Evolutionary conservation across 2,888 invertebrate genomes (phyloP).

Genomic region (Nomada goodeniana): DNA sequence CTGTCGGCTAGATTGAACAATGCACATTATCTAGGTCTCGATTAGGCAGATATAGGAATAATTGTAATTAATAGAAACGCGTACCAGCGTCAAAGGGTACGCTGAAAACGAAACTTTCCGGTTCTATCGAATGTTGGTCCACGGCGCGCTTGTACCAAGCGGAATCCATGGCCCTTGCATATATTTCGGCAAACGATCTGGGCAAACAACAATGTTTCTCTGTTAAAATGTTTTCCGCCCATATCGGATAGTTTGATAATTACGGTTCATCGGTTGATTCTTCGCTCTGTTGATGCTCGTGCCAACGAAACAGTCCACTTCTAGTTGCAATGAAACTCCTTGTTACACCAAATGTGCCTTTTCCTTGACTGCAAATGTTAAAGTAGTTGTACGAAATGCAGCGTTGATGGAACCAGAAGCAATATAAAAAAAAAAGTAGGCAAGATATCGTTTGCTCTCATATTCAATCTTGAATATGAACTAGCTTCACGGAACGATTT

Average conservation of each 20-base stretch:
- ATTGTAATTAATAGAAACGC: constrained; percentile 14
- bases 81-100: constrained; percentile 91
- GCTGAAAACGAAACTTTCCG: constrained; percentile 96
- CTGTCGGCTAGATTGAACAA: constrained; percentile 81
- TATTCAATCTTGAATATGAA: constrained; percentile 7
- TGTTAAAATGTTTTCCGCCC: no score
- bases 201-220: background rate
- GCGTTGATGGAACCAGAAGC: background rate
- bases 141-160: constrained; percentile 96
- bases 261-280: constrained; percentile 89
- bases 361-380: constrained; percentile 91
- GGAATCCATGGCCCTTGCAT: constrained; percentile 93
- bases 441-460: background rate
- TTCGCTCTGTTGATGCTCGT: constrained; percentile 88
- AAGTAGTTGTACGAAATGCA: constrained; percentile 12
- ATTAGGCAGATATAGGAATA: background rate
- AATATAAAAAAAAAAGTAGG: background rate
- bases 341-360: constrained; percentile 93
- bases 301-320: constrained; percentile 95
- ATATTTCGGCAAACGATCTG: constrained; percentile 93
- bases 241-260: constrained; percentile 77
- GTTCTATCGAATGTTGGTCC: constrained; percentile 94
- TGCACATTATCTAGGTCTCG: background rate
- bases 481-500: background rate
- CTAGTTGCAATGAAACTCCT: constrained; percentile 95